These are phyloP conservation scores for Oxycera nigricornis DNA, from an alignment of 2,888 invertebrate species.

Conservation along the genomic window DNA sequence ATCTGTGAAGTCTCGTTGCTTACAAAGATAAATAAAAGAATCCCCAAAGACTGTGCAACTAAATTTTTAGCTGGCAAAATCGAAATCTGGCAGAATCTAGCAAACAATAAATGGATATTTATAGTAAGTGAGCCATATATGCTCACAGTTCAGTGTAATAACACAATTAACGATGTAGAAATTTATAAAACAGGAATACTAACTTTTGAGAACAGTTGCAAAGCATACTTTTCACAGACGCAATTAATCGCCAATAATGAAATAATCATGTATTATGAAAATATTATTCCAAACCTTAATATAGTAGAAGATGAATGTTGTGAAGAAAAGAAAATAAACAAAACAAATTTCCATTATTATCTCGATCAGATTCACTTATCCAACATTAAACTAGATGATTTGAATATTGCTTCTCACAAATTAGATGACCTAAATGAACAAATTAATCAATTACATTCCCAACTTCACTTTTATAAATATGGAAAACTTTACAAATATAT, in stretches of 20 bases:
- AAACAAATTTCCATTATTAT: not conserved
- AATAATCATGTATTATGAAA: not conserved
- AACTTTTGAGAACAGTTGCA: too few relatives aligned
- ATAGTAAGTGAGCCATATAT: not conserved
- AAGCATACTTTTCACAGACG: too few relatives aligned
- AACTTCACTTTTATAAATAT: not conserved
- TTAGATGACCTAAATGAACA: not conserved
- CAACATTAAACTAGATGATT: not conserved
- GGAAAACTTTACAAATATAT: not conserved
- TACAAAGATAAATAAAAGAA: too few relatives aligned
- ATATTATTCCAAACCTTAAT: not conserved
- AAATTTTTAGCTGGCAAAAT: too few relatives aligned
- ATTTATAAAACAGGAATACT: too few relatives aligned
- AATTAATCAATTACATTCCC: not conserved
- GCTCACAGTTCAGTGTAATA: not conserved
- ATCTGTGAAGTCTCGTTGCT: too few relatives aligned
- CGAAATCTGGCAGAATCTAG: not conserved
- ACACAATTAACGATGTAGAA: too few relatives aligned
- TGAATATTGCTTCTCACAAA: constrained; percentile 7
- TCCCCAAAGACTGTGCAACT: too few relatives aligned
- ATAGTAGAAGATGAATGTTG: constrained; percentile 1
- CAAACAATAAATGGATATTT: too few relatives aligned
- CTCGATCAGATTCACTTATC: not conserved
- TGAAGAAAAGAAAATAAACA: not conserved
- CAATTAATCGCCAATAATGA: constrained; percentile 6